Percentiles rank a stretch among this genome's conserved stretches.
phyloP scores from a whole-genome alignment of 2,113 vertebrate genomes.

The Garra rufa region DNA sequence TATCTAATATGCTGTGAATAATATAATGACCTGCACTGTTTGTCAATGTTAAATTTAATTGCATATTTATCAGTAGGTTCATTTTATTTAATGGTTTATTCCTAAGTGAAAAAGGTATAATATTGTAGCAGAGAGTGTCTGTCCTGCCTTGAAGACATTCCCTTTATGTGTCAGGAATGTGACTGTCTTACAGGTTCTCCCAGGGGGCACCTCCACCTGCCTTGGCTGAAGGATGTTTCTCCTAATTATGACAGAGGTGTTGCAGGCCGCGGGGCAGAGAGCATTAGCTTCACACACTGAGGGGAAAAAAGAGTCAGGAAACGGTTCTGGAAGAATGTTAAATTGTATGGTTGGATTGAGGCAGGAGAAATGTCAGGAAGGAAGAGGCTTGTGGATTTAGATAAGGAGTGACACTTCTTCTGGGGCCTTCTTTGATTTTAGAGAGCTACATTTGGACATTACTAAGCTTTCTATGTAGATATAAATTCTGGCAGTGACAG shows the following conservation, averaged over 20 bases:
- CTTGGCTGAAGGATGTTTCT: slow-evolving; percentile 33
- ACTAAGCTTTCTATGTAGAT: neutral
- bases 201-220: slow-evolving; percentile 21
- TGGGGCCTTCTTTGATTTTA: neutral
- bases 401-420: neutral
- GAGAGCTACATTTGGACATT: neutral
- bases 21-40: neutral
- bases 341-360: neutral
- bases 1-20: neutral
- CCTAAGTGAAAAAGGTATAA: neutral
- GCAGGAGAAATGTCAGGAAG: slow-evolving; percentile 10
- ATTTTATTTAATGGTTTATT: neutral
- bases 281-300: slow-evolving; percentile 29
- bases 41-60: neutral
- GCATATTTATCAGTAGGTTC: neutral
- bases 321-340: neutral
- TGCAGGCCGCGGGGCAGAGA: neutral
- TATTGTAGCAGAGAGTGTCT: neutral
- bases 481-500: neutral
- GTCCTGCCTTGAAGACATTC: neutral
- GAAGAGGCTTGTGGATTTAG: neutral
- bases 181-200: neutral
- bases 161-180: slow-evolving; percentile 16
- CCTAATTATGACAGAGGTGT: slow-evolving; percentile 35
- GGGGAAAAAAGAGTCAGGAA: neutral